phyloP scores from a whole-genome alignment of 2,113 vertebrate genomes.

The Zosterops pallidus region DNA sequence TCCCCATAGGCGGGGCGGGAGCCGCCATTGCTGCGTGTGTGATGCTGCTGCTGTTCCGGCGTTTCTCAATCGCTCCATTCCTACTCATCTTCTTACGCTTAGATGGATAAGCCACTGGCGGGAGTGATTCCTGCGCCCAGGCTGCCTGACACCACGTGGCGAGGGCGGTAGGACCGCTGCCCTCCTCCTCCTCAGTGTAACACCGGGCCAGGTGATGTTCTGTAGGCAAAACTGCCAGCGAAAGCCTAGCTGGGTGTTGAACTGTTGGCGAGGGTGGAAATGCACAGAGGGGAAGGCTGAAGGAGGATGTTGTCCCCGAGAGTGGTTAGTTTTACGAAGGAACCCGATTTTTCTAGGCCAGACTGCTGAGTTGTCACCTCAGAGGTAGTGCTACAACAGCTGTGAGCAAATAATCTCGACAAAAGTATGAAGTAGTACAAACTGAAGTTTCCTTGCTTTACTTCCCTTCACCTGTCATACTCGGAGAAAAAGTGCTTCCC shows the following conservation, averaged over 20 bases:
- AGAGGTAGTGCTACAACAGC: background rate
- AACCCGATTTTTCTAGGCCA: background rate
- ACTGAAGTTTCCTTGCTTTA: background rate
- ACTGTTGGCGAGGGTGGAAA: rapidly evolving
- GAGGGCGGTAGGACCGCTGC: too few relatives aligned
- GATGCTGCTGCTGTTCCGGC: rapidly evolving
- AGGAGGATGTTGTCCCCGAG: rapidly evolving
- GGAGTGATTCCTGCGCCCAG: rapidly evolving
- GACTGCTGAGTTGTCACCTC: rapidly evolving
- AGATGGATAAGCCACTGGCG: rapidly evolving
- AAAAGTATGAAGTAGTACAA: background rate
- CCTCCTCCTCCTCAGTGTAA: rapidly evolving
- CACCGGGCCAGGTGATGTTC: rapidly evolving
- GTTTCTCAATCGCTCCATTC: rapidly evolving
- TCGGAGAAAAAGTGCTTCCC: rapidly evolving
- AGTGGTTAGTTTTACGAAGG: background rate
- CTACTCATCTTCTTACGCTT: rapidly evolving
- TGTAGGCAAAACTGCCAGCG: rapidly evolving
- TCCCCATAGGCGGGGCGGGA: rapidly evolving
- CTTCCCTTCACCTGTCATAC: background rate
- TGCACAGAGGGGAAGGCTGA: background rate
- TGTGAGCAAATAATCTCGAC: background rate
- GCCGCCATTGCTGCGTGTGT: rapidly evolving
- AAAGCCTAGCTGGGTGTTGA: rapidly evolving
- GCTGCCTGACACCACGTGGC: rapidly evolving